Conservation (phyloP, 2,888 invertebrate genomes). For the Marronus borbonicus region DNA sequence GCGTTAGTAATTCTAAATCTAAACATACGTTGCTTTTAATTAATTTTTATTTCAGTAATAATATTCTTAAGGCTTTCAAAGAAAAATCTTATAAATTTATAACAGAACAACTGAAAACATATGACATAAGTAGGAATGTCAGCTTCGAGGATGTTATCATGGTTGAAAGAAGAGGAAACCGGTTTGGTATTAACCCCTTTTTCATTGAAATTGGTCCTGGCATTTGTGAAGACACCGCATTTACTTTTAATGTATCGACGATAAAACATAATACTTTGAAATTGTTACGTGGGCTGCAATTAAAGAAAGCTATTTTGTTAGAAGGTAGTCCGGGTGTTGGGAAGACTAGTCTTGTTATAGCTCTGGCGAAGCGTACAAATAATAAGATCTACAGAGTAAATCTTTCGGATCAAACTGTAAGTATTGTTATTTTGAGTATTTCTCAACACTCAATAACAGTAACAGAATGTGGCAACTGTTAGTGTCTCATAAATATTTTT, state of each 20-base stretch:
- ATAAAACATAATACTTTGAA: conserved; percentile 87
- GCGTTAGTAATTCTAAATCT: background rate
- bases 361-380: conserved; percentile 88
- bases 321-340: conserved; percentile 99
- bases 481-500: conserved; percentile 53
- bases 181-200: conserved; percentile 87
- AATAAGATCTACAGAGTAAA: conserved; percentile 93
- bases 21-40: background rate
- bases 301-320: conserved; percentile 92
- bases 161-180: conserved; percentile 66
- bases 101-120: conserved; percentile 71
- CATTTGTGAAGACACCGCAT: conserved; percentile 68
- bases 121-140: conserved; percentile 21
- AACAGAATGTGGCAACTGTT: too few species aligned
- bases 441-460: too few species aligned
- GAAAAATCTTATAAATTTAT: conserved; percentile 75
- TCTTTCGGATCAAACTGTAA: conserved; percentile 97
- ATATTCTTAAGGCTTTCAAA: conserved; percentile 66
- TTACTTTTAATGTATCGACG: conserved; percentile 85
- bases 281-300: conserved; percentile 88
- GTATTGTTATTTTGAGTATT: conserved; percentile 60
- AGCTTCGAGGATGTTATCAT: conserved; percentile 49
- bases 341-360: conserved; percentile 95
- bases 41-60: conserved; percentile 61
- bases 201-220: conserved; percentile 75